A percentile compares a stretch with the other conserved stretches of the same genome.
Conservation (phyloP, 2,113 vertebrate species). For the Prochilodus magdalenae region DNA sequence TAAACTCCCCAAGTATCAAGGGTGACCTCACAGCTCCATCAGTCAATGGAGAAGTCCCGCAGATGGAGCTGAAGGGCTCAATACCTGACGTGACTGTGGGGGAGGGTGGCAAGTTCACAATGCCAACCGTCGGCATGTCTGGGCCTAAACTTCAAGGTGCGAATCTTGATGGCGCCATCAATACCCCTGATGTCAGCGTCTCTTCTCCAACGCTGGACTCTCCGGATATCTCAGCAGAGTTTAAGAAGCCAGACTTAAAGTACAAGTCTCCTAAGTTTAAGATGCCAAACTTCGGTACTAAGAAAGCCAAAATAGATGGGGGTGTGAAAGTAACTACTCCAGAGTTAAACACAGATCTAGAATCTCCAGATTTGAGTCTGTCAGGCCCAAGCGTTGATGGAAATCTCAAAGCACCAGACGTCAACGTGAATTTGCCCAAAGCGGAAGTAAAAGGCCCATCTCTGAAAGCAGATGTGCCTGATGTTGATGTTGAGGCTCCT, state of each 20-base stretch:
- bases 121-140: slow-evolving; percentile 58
- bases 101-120: slow-evolving; percentile 50
- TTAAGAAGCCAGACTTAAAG: slow-evolving; percentile 58
- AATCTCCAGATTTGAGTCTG: slow-evolving; percentile 57
- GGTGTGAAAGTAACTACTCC: slow-evolving; percentile 24
- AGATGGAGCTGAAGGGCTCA: slow-evolving; percentile 33
- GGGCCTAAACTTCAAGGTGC: slow-evolving; percentile 62
- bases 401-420: slow-evolving; percentile 51
- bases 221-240: slow-evolving; percentile 55
- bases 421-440: slow-evolving; percentile 49
- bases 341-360: slow-evolving; percentile 31
- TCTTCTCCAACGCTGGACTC: slow-evolving; percentile 57
- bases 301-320: slow-evolving; percentile 41
- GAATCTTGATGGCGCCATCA: slow-evolving; percentile 58
- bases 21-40: slow-evolving; percentile 56
- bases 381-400: slow-evolving; percentile 60
- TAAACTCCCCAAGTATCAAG: slow-evolving; percentile 52
- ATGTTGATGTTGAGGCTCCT: slow-evolving; percentile 49
- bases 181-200: slow-evolving; percentile 56
- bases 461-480: slow-evolving; percentile 49
- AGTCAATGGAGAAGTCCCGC: slow-evolving; percentile 56
- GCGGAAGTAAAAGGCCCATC: slow-evolving; percentile 44
- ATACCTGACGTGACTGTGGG: slow-evolving; percentile 30
- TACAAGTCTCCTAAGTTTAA: slow-evolving; percentile 55
- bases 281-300: slow-evolving; percentile 42